A percentile compares a stretch with the other conserved stretches of the same genome.
Conservation (phyloP, 2,888 invertebrate species). For the Yponomeuta evonymella region DNA sequence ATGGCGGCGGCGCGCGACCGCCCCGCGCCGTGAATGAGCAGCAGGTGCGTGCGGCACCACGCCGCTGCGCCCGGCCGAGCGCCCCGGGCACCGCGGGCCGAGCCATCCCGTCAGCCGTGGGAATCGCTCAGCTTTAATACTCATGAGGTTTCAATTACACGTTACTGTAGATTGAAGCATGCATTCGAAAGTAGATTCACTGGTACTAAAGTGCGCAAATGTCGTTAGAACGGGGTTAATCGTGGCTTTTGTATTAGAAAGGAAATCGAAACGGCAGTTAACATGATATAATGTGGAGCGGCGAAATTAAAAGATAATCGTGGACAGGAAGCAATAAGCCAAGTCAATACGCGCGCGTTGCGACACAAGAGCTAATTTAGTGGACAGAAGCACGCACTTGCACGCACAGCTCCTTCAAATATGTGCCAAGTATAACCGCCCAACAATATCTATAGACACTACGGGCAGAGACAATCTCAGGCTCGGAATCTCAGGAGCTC, state of each 20-base stretch:
- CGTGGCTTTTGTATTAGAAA: constrained; percentile 3
- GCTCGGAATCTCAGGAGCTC: too few species aligned
- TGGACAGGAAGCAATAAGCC: constrained; percentile 10
- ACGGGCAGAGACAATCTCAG: not conserved
- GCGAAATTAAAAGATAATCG: constrained; percentile 1
- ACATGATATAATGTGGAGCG: constrained; percentile 1
- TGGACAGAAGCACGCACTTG: not conserved
- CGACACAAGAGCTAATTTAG: not conserved
- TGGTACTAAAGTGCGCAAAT: not conserved
- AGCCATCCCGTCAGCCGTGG: not conserved
- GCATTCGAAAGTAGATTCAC: not conserved
- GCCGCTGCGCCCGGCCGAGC: not conserved
- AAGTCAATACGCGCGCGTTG: not conserved
- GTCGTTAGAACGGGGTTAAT: not conserved
- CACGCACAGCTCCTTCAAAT: not conserved
- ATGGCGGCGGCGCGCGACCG: too few species aligned
- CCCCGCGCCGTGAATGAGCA: not conserved
- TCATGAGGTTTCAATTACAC: not conserved
- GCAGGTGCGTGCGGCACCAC: not conserved
- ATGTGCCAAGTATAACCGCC: not conserved
- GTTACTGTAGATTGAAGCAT: not conserved
- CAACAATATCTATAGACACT: not conserved
- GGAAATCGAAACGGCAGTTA: constrained; percentile 1
- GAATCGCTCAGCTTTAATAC: not conserved
- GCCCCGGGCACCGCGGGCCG: not conserved